Percentiles rank a stretch among this genome's conserved stretches.
Conservation (phyloP, 2,888 invertebrate genomes). For the Caenorhabditis panamensis region DNA sequence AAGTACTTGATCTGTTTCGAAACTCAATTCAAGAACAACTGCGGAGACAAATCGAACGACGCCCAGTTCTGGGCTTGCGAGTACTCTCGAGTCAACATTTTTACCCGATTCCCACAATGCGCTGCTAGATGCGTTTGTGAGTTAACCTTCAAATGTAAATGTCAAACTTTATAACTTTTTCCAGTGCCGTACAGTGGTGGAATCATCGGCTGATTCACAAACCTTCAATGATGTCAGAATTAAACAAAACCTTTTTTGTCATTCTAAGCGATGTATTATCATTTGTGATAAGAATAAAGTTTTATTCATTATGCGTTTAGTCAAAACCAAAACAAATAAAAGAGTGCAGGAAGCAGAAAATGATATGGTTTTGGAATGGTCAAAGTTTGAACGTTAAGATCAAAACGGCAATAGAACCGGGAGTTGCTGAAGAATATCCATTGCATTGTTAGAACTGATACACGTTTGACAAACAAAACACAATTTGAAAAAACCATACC, state of each 20-base stretch:
- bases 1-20: slow-evolving; percentile 67
- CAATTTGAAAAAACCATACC: too few species aligned
- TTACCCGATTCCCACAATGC: slow-evolving; percentile 74
- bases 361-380: background rate
- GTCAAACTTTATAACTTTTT: slow-evolving; percentile 12
- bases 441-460: too few species aligned
- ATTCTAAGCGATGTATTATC: slow-evolving; percentile 51
- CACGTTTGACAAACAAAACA: too few species aligned
- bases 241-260: slow-evolving; percentile 46
- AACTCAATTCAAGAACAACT: slow-evolving; percentile 60
- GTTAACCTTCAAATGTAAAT: slow-evolving; percentile 22
- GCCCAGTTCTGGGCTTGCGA: slow-evolving; percentile 75
- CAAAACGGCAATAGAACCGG: too few species aligned
- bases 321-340: background rate
- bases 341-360: background rate
- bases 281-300: slow-evolving; percentile 57
- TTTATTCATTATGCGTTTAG: slow-evolving; percentile 25
- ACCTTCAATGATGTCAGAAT: slow-evolving; percentile 29
- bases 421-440: too few species aligned
- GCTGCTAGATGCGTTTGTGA: slow-evolving; percentile 69
- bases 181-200: slow-evolving; percentile 69
- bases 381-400: too few species aligned
- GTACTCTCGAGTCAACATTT: slow-evolving; percentile 70
- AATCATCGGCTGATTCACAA: slow-evolving; percentile 62
- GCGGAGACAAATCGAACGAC: slow-evolving; percentile 63